Conservation (phyloP, 2,113 vertebrate species). For the Parus major region DNA sequence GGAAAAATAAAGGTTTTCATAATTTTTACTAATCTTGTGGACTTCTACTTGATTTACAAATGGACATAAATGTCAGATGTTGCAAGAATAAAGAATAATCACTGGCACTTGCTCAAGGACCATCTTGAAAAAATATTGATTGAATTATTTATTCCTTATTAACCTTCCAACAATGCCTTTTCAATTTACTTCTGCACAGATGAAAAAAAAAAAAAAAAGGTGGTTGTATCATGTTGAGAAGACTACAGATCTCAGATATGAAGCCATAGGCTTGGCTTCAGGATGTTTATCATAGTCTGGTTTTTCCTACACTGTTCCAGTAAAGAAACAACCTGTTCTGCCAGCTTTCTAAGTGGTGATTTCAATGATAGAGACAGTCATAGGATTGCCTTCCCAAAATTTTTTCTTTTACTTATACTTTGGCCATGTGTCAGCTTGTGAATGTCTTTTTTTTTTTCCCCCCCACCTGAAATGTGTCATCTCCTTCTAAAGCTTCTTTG, state of each 20-base stretch:
- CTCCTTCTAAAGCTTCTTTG: neutral
- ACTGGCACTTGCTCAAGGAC: neutral
- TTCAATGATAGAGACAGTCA: neutral
- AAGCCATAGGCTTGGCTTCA: neutral
- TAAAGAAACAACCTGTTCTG: neutral
- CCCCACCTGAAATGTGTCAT: neutral
- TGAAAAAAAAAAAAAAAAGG: neutral
- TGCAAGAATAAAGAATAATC: neutral
- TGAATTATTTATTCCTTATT: neutral
- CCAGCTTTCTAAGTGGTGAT: neutral
- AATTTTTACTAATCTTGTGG: neutral
- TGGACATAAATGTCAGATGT: neutral
- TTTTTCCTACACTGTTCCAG: neutral
- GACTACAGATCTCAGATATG: neutral
- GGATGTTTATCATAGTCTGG: neutral
- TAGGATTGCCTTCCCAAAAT: neutral
- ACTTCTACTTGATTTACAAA: neutral
- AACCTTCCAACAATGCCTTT: neutral
- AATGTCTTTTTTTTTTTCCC: fast-evolving
- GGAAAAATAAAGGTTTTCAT: neutral
- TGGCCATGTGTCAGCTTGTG: neutral
- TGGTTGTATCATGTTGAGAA: neutral
- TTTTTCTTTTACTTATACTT: neutral
- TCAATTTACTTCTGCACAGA: neutral
- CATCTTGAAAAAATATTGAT: neutral